Evolutionary conservation across 2,113 vertebrate genomes (phyloP), one percentile per base, ranked within the genome.

Genomic region (Solea solea): DNA sequence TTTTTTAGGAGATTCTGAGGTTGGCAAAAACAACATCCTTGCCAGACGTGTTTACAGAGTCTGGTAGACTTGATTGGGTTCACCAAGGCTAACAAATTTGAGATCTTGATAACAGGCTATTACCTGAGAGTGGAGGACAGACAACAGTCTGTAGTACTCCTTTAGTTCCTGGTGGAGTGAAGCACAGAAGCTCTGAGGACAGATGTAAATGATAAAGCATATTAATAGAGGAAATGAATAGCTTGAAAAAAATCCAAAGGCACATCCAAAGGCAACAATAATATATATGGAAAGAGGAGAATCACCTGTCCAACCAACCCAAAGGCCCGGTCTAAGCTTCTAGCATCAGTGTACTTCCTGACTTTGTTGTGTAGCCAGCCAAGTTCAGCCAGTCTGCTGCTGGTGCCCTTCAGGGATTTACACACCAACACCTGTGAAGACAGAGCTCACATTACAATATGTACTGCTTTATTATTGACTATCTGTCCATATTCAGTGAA

Each of bases 351-450:
- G 46, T 98, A 99, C 78, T 97, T 98, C 63, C 96, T 93, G 83
- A 99, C 95, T 93, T 98, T 99, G 88, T 98, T 98, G 90, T 99
- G 98, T 21, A 99, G 91, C 98, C 97, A 99, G 5, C 98, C 98
- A 49, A 99, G 79, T 78, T 99, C 98, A 0, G 96, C 92, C 68
- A 99, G 94, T 49, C 96, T 92, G 48, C 94, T 91, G 82, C 96
- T 94, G 16, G 93, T 96, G 90, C 98, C 98, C 87, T 96, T 90
- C 56, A 98, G 93, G 51, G 97, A 97, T 79, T 94, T 97, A 45
- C 93, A 96, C 51, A 98, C 66, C 53, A 93, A 94, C 78, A 96
- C 95, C 98, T 99, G 10, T 79, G 84, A 83, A 53, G 1, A 63
- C 2, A 66, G 8, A 16, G 49, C 12, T 7, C 12, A 44, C 55